Evolutionary conservation across 1,140 invertebrate genomes (phyloP).

Genomic region (Drosophila busckii): DNA sequence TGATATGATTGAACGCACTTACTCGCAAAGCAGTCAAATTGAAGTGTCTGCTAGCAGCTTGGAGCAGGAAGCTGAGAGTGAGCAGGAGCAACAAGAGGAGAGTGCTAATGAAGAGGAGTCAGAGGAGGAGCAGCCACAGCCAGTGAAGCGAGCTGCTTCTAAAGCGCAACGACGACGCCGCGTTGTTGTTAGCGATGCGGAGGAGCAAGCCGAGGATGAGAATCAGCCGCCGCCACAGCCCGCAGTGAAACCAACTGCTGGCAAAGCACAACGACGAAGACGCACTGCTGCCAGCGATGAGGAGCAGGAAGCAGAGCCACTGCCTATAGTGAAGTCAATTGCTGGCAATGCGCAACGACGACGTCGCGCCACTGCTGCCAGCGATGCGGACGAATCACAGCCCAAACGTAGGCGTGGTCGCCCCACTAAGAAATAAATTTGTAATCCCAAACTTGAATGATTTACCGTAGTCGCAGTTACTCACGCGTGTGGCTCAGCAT

Average conservation of each 20-base stretch:
- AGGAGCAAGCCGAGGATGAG: slow-evolving; percentile 5
- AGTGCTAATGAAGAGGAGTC: slow-evolving; percentile 9
- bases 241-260: slow-evolving; percentile 20
- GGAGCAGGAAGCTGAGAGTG: slow-evolving; percentile 10
- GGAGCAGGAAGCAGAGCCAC: slow-evolving; percentile 3
- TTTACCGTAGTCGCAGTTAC: too few species aligned
- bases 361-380: slow-evolving; percentile 11
- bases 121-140: slow-evolving; percentile 9
- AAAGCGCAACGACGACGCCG: neutral
- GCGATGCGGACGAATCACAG: slow-evolving; percentile 22
- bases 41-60: slow-evolving; percentile 37
- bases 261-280: slow-evolving; percentile 17
- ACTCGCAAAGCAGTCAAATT: slow-evolving; percentile 58
- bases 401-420: slow-evolving; percentile 42
- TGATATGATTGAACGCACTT: slow-evolving; percentile 79
- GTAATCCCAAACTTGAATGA: too few species aligned
- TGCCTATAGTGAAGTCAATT: too few species aligned
- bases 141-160: slow-evolving; percentile 7
- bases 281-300: slow-evolving; percentile 27
- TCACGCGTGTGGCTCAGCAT: slow-evolving; percentile 30
- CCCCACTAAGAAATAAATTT: slow-evolving; percentile 35
- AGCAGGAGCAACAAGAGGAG: neutral
- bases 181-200: slow-evolving; percentile 1
- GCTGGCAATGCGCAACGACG: too few species aligned
- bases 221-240: neutral